A percentile compares a stretch with the other conserved stretches of the same genome.
phyloP scores from a whole-genome alignment of 2,797 vertebrate genomes.

The Carapus acus region DNA sequence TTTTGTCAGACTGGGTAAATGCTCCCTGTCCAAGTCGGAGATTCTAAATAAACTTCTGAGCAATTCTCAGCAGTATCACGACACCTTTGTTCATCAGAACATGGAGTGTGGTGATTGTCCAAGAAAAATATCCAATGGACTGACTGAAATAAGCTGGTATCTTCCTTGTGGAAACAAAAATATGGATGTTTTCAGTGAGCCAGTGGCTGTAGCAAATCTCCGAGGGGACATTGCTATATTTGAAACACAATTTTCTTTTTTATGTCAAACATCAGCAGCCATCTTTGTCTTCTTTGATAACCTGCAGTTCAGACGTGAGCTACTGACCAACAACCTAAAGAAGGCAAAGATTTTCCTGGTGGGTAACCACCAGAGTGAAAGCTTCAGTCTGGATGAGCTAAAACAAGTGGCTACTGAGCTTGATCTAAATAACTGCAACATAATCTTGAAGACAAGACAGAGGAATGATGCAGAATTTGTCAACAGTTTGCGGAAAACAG shows the following conservation, averaged over 20 bases:
- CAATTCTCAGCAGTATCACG: slow-evolving; percentile 36
- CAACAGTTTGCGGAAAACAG: slow-evolving; percentile 8
- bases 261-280: slow-evolving; percentile 60
- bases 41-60: slow-evolving; percentile 66
- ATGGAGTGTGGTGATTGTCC: slow-evolving; percentile 49
- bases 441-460: no score
- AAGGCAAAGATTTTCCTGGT: slow-evolving; percentile 39
- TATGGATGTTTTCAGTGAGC: slow-evolving; percentile 60
- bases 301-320: slow-evolving; percentile 25
- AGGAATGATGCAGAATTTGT: slow-evolving; percentile 32
- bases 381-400: no score
- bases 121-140: slow-evolving; percentile 46
- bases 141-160: slow-evolving; percentile 71
- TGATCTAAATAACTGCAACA: no score
- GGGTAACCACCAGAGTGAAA: no score
- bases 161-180: slow-evolving; percentile 60
- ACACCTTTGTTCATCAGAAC: slow-evolving; percentile 64
- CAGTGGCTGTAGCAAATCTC: slow-evolving; percentile 66
- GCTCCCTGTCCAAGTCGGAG: slow-evolving; percentile 68
- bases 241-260: slow-evolving; percentile 40
- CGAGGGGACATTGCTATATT: slow-evolving; percentile 54
- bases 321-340: slow-evolving; percentile 33
- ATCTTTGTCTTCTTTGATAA: slow-evolving; percentile 65
- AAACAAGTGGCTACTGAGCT: no score
- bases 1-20: slow-evolving; percentile 52